Conservation (phyloP, 2,113 vertebrate genomes). For the Poeciliopsis retropinna region DNA sequence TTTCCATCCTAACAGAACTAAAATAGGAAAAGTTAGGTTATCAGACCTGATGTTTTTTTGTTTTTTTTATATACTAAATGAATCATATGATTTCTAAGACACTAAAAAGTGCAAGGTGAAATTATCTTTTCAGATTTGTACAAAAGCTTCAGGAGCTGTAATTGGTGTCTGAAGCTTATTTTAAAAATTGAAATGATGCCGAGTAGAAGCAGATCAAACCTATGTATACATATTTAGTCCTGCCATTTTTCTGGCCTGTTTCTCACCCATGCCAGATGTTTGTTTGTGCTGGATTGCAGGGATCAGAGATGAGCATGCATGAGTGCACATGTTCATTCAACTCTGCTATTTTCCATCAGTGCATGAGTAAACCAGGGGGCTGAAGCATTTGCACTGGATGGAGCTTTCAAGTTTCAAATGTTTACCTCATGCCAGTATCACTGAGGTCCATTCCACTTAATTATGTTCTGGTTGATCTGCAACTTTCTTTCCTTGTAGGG, state of each 20-base stretch:
- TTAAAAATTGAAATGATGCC: conserved; percentile 9
- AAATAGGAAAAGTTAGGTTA: neutral
- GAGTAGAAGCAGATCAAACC: neutral
- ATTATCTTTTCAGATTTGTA: neutral
- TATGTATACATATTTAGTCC: conserved; percentile 14
- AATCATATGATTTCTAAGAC: neutral
- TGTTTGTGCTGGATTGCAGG: conserved; percentile 36
- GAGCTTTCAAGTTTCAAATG: conserved; percentile 17
- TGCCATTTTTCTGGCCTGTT: neutral
- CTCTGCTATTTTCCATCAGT: conserved; percentile 30
- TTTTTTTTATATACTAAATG: too few species aligned
- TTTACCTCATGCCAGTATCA: conserved; percentile 4
- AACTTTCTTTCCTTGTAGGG: conserved; percentile 15
- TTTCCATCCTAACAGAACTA: too few species aligned
- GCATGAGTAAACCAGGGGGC: conserved; percentile 28
- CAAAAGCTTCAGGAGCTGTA: conserved; percentile 25
- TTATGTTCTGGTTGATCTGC: neutral
- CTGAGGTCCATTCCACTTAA: neutral
- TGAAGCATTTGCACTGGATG: conserved; percentile 29
- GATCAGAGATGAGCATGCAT: conserved; percentile 44
- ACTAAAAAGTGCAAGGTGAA: neutral
- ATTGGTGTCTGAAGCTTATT: conserved; percentile 9
- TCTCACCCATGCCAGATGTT: conserved; percentile 30
- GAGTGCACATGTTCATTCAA: conserved; percentile 23
- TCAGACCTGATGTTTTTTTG: too few species aligned